Percentiles rank a stretch among this genome's conserved stretches.
phyloP scores from a whole-genome alignment of 2,888 invertebrate species.

The Xylocampa areola region DNA sequence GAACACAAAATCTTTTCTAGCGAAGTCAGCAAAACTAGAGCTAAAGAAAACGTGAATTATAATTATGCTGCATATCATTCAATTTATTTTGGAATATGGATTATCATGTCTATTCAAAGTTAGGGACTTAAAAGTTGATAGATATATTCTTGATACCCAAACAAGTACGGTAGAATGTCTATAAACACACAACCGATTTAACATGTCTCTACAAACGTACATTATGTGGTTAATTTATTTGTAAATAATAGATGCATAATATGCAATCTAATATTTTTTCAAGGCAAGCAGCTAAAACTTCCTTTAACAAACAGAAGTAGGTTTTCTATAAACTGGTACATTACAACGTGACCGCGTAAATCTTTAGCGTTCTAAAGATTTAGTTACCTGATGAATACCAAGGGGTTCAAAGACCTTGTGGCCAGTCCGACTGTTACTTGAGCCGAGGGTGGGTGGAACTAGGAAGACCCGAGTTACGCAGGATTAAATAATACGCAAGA shows the following conservation, averaged over 20 bases:
- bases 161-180: constrained; percentile 10
- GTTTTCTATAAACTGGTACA: constrained; percentile 24
- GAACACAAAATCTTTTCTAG: no score
- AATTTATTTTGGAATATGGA: no score
- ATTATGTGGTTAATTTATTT: constrained; percentile 27
- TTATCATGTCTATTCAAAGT: no score
- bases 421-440: constrained; percentile 36
- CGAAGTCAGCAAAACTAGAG: no score
- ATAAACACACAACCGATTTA: constrained; percentile 17
- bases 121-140: no score
- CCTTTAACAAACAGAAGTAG: constrained; percentile 23
- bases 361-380: constrained; percentile 23
- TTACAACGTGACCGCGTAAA: constrained; percentile 17
- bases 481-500: constrained; percentile 40
- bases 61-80: no score
- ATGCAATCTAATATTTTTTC: constrained; percentile 33
- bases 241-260: no score
- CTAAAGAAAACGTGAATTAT: no score
- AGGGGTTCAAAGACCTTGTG: constrained; percentile 50
- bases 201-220: constrained; percentile 15
- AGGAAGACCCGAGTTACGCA: constrained; percentile 28
- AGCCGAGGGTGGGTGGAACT: constrained; percentile 41
- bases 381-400: constrained; percentile 39
- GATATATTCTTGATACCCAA: constrained; percentile 2
- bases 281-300: constrained; percentile 41